phyloP scores from a whole-genome alignment of 2,113 vertebrate genomes.

The Variabilichromis moorii region DNA sequence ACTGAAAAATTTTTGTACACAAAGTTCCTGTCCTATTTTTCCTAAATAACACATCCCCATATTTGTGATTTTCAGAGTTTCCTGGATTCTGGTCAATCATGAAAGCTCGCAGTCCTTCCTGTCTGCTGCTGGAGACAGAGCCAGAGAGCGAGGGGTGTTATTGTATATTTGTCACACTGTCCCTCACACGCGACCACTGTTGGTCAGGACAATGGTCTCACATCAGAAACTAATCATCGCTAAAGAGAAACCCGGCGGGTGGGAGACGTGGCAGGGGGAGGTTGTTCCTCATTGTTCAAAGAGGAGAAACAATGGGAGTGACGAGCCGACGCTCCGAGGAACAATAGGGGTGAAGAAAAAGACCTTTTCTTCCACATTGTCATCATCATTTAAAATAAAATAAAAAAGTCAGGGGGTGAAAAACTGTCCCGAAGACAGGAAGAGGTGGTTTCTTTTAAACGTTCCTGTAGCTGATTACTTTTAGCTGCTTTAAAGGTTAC shows the following conservation, averaged over 20 bases:
- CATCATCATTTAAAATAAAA: neutral
- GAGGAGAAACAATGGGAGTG: neutral
- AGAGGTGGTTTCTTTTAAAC: neutral
- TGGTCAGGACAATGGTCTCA: conserved; percentile 12
- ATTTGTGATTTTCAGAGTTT: neutral
- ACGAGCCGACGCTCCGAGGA: neutral
- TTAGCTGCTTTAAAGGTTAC: neutral
- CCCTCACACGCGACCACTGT: conserved; percentile 32
- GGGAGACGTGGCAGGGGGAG: neutral
- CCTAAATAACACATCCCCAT: neutral
- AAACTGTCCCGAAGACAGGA: neutral
- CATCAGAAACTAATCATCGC: neutral
- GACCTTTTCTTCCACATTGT: neutral
- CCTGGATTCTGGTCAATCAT: neutral
- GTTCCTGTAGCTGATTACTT: neutral
- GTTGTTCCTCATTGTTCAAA: conserved; percentile 41
- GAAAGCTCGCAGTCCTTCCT: neutral
- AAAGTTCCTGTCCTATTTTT: neutral
- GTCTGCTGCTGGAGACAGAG: neutral
- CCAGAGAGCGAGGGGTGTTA: neutral
- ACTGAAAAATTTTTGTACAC: neutral
- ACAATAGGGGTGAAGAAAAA: conserved; percentile 41
- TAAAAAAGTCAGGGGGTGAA: neutral
- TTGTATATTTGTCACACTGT: neutral
- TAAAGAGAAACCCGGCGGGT: neutral